Evolutionary conservation across 2,888 invertebrate genomes (phyloP), one percentile per base, ranked within the genome.

Genomic region (Ochlodes sylvanus): DNA sequence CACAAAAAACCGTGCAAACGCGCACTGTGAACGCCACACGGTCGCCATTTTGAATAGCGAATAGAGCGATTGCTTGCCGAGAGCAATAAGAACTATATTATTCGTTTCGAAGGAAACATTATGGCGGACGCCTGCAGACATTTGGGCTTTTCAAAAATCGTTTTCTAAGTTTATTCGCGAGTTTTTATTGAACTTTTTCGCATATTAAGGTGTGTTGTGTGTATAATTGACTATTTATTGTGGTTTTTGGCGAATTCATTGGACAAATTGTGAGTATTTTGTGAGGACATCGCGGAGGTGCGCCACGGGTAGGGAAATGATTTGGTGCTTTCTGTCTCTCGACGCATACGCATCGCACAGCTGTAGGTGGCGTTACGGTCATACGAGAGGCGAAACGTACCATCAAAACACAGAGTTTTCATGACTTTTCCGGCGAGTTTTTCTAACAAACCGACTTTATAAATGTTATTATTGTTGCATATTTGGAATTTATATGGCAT

Each of bases 11-110:
- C 90, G 90, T 85, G 87, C 85, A 88, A 93, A 92, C 82, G 91
- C 92, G 88, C 88, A 88, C 87, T 83, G 92, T 83, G 92, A 87
- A 87, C 93, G 90, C 89, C 88, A 87, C 90, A 92, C 90, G 80
- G 93, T 90, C 93, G 94, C 94, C 94, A 94, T 94, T 92, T 94
- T 94, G 94, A 92, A 94, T 94, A 94, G 93, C 93, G 93, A 94
- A 93, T 93, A 93, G 93, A 93, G 92, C 88, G 88, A 90, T 90
- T 74, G 77, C 91, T 90, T 88, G 92, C 90, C 90, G 91, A 91
- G 90, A 93, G 92, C 93, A 93, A 92, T 93, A 93, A 92, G 93
- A 93, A 92, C 92, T 90, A 93, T 92, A 93, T 92, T 93, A 93
- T 93, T 93, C 93, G 93, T 93, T 93, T 90, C 93, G 92, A 93